Base-by-base conservation (phyloP, 2,797 vertebrate species). In the Gambelia wislizenii region DNA sequence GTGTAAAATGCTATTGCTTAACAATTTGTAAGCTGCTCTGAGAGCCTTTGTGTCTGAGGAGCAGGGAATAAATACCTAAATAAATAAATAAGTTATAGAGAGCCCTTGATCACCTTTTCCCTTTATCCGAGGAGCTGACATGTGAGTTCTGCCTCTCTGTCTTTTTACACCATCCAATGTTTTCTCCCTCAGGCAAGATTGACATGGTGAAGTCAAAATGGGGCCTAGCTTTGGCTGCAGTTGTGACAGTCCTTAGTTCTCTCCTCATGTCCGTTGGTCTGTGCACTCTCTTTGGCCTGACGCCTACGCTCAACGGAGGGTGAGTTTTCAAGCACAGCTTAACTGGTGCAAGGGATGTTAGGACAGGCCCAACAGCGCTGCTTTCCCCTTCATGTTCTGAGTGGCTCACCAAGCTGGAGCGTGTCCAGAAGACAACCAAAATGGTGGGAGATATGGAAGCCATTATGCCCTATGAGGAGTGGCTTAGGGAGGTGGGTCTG, bases 151-250 rank as follows among this genome's bases (percentile, higher is more conserved):
- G 0, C 54, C 25, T 30, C 25, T 33, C 2, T 83, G 7, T 8
- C 10, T 33, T 4, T 12, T 30, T 1, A 0, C 2, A 27, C 6
- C 27, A 0, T 39, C 69, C 52, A 18, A 22, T n/a, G 33, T 59
- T 83, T 16, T 93, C 75, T 89, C 36, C 91, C 86, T 2, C 96
- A 99, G 99, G 99, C 84, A 99, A 99, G 96, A 99, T 99, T 1
- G 99, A 99, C 97, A 98, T 99, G 98, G 99, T 99, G 97, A 99
- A 99, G 94, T 99, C 99, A 0, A 99, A 99, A 90, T 99, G 99
- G 99, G 99, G 99, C 9, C 96, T 99, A 95, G 99, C 99, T 0
- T 97, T 99, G 96, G 99, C 99, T 0, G 99, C 99, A 0, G 99
- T 99, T 82, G 99, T 99, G 91, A 99, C 99, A 0, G 99, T 99